Conservation (phyloP, 1,140 invertebrate species). For the Papilio polytes region DNA sequence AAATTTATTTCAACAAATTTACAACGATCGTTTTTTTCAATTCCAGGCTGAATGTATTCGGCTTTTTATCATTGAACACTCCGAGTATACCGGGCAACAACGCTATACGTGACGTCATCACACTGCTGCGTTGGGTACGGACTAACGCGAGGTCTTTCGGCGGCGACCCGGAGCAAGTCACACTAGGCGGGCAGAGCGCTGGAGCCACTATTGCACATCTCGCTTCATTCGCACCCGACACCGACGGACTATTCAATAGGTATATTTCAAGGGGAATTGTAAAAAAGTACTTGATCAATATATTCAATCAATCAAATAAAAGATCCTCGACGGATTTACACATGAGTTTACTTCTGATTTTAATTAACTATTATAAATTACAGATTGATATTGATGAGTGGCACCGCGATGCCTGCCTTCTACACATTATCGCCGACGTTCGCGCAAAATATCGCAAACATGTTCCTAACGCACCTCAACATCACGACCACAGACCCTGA, state of each 20-base stretch:
- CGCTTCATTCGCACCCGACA: slow-evolving; percentile 75
- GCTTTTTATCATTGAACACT: slow-evolving; percentile 83
- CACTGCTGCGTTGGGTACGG: slow-evolving; percentile 86
- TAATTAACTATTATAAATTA: slow-evolving; percentile 43
- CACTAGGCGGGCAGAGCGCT: slow-evolving; percentile 85
- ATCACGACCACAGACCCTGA: slow-evolving; percentile 61
- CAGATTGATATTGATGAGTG: slow-evolving; percentile 73
- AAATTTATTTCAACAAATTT: not conserved
- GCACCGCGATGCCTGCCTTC: slow-evolving; percentile 57
- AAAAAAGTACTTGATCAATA: not conserved
- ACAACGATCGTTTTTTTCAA: not conserved
- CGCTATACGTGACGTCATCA: slow-evolving; percentile 87
- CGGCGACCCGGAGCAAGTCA: slow-evolving; percentile 86
- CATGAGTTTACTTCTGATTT: not conserved
- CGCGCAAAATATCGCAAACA: slow-evolving; percentile 53
- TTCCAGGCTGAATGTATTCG: slow-evolving; percentile 80
- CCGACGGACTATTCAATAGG: slow-evolving; percentile 67
- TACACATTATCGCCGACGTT: slow-evolving; percentile 60
- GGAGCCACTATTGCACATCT: slow-evolving; percentile 82
- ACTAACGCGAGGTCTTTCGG: slow-evolving; percentile 87
- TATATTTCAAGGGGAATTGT: slow-evolving; percentile 37
- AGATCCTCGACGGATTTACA: not conserved
- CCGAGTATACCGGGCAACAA: slow-evolving; percentile 87
- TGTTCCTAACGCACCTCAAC: slow-evolving; percentile 54
- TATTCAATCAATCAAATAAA: not conserved